These are phyloP conservation scores for Clanis bilineata DNA, from an alignment of 2,888 invertebrate genomes.

Conservation along the genomic window DNA sequence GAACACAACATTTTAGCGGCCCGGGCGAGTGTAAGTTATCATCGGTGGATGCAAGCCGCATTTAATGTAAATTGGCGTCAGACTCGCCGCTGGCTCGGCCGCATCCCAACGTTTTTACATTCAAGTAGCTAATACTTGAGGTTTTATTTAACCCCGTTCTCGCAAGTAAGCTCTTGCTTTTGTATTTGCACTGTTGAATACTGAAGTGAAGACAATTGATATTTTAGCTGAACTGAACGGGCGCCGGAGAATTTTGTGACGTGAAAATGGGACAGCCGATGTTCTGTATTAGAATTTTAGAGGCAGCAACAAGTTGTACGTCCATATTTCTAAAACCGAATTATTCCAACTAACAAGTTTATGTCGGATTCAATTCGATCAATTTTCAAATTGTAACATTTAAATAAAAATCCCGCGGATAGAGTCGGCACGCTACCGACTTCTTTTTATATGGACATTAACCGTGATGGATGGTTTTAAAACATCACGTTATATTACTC, in stretches of 20 bases:
- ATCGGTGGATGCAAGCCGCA: conserved; percentile 67
- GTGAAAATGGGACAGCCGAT: conserved; percentile 54
- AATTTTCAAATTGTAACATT: conserved; percentile 42
- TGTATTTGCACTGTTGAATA: conserved; percentile 64
- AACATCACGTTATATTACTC: conserved; percentile 80
- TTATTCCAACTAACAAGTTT: conserved; percentile 8
- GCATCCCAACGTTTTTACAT: conserved; percentile 72
- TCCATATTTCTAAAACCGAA: conserved; percentile 21
- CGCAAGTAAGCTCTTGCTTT: conserved; percentile 64
- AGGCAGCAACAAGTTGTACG: conserved; percentile 7
- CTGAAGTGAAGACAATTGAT: conserved; percentile 63
- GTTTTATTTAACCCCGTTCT: conserved; percentile 65
- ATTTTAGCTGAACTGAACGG: conserved; percentile 49
- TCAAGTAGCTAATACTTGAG: conserved; percentile 73
- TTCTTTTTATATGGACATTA: conserved; percentile 79
- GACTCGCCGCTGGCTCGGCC: conserved; percentile 50
- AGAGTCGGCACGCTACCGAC: conserved; percentile 62
- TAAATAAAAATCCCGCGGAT: conserved; percentile 52
- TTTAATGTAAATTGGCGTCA: conserved; percentile 78
- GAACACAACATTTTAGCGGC: conserved; percentile 48
- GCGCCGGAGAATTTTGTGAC: conserved; percentile 50
- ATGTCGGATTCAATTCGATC: not conserved
- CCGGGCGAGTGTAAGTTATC: conserved; percentile 65
- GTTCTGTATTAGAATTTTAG: conserved; percentile 24
- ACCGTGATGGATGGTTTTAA: conserved; percentile 81